Evolutionary conservation across 2,113 vertebrate genomes (phyloP).

Genomic region (Seriola aureovittata): DNA sequence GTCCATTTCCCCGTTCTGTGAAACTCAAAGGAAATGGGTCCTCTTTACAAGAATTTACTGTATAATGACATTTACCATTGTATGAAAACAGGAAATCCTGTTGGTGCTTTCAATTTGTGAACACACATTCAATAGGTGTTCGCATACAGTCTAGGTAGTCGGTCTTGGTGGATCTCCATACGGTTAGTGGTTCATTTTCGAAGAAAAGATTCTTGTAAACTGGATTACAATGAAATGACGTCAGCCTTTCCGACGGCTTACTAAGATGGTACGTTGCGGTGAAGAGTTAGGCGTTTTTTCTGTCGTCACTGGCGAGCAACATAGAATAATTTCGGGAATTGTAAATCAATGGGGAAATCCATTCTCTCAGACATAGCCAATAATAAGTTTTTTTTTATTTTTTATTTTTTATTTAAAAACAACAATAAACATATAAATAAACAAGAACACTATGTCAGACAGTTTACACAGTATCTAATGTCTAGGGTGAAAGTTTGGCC

Average conservation of each 20-base stretch:
- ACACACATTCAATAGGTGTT: constrained; percentile 68
- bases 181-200: constrained; percentile 60
- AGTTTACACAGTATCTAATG: background rate
- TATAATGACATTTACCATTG: constrained; percentile 82
- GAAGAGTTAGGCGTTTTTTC: constrained; percentile 31
- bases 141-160: constrained; percentile 25
- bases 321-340: constrained; percentile 62
- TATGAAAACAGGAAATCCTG: constrained; percentile 87
- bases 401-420: constrained; percentile 5
- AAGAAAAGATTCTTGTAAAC: constrained; percentile 64
- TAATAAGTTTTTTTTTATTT: background rate
- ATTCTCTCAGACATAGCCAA: background rate
- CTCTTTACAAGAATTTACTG: constrained; percentile 55
- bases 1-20: constrained; percentile 46
- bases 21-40: constrained; percentile 69
- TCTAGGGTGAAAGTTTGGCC: background rate
- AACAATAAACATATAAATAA: constrained; percentile 2
- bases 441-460: background rate
- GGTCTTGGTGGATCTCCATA: constrained; percentile 44
- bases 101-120: constrained; percentile 70
- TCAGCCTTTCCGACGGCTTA: constrained; percentile 61
- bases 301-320: constrained; percentile 54
- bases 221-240: constrained; percentile 79
- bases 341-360: constrained; percentile 59
- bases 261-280: constrained; percentile 63